Evolutionary conservation across 2,888 invertebrate species (phyloP).

Genomic region (Drosophila robusta): DNA sequence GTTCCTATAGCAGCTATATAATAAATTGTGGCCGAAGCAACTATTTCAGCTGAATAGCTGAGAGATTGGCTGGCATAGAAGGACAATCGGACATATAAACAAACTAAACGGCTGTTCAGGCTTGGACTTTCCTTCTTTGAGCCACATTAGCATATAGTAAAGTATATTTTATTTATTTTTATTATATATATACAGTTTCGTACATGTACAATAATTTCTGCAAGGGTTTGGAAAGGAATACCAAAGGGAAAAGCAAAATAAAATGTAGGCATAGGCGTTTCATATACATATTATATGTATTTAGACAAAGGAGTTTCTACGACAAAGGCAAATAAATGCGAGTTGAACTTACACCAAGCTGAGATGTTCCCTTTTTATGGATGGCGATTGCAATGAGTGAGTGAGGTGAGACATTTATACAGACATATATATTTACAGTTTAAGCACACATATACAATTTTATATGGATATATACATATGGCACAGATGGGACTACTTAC

Average conservation of each 20-base stretch:
- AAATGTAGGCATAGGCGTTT: not conserved
- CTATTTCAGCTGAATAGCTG: too few relatives aligned
- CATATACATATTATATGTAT: not conserved
- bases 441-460: constrained; percentile 21
- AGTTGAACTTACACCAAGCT: constrained; percentile 94
- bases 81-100: too few relatives aligned
- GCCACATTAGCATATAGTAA: too few relatives aligned
- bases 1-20: too few relatives aligned
- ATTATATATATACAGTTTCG: too few relatives aligned
- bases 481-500: constrained; percentile 88
- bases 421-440: constrained; percentile 53
- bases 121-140: too few relatives aligned
- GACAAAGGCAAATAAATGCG: constrained; percentile 40
- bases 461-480: constrained; percentile 18
- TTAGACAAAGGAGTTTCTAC: constrained; percentile 23
- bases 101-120: too few relatives aligned
- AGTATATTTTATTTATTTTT: too few relatives aligned
- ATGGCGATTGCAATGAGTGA: constrained; percentile 75
- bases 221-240: not conserved
- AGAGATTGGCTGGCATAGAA: too few relatives aligned
- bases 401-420: constrained; percentile 61
- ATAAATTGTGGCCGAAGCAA: too few relatives aligned
- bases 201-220: not conserved
- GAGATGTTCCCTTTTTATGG: constrained; percentile 92
- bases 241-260: not conserved